Evolutionary conservation across 2,113 vertebrate genomes (phyloP), one percentile per base, ranked within the genome.

Genomic region (Ceyx melanurus): DNA sequence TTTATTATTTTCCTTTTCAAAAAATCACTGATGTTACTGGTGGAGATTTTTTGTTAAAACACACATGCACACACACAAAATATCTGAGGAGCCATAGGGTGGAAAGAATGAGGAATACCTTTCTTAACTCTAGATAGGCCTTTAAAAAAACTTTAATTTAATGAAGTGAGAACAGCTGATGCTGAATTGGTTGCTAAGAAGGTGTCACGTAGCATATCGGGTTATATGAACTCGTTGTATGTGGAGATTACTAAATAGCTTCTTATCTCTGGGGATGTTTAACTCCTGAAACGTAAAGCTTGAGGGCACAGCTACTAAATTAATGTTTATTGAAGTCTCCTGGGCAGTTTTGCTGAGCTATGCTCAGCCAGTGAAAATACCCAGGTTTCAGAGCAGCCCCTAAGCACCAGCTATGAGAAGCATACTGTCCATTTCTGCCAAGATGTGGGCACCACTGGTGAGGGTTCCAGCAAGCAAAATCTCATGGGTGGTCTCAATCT

Each of bases 71-170:
- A 5, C 10, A 48, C 15, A 23, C 23, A 43, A 51, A 22, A 37
- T 10, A 25, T 25, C 28, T 13, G 5, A 56, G 17, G 22, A 65
- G 70, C 19, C 4, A 33, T 11, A 42, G 26, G 5, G 11, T 48
- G 19, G 13, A 65, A 83, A 81, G 17, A 90, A 93, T 13, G 12
- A 83, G 13, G 86, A 95, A 56, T 42, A 76, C 3, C 8, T 76
- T 78, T 66, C 56, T 57, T 26, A 78, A 57, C 9, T 20, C 45
- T 31, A 65, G 71, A 57, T 23, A 82, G 33, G 21, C 40, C 50
- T 94, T 92, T 82, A 35, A 57, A 82, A 82, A 91, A 87, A 45
- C 54, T 67, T 82, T 78, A 86, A 86, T 92, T 85, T 87, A 71
- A 70, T 89, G 45, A 89, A 88, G 23, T 94, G 66, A 95, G 65